Conservation (phyloP, 2,888 invertebrate genomes). For the Rugalucina vietnamica region DNA sequence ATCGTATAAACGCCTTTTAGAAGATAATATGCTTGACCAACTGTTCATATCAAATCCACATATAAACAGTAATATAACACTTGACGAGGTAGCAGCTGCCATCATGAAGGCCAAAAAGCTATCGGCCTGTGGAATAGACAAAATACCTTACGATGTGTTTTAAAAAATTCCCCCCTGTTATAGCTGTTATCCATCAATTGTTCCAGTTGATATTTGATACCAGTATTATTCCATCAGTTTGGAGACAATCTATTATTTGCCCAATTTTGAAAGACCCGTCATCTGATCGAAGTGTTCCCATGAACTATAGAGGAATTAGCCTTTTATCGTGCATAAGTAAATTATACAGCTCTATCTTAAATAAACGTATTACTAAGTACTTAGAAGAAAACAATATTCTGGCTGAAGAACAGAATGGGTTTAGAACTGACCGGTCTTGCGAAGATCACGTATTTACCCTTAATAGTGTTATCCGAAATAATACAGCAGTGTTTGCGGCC, state of each 20-base stretch:
- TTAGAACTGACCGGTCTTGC: neutral
- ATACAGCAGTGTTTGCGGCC: too few relatives aligned
- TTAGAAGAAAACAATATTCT: neutral
- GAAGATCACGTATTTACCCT: conserved; percentile 1
- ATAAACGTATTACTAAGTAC: neutral
- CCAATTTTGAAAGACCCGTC: conserved; percentile 11
- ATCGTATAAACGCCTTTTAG: neutral
- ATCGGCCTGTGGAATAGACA: neutral
- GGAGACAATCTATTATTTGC: neutral
- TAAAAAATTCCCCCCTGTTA: neutral
- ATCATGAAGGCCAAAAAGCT: neutral
- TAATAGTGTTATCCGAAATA: neutral
- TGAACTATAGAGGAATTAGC: conserved; percentile 10
- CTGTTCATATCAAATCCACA: neutral
- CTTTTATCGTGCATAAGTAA: neutral
- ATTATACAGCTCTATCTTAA: neutral
- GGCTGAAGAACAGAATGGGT: neutral
- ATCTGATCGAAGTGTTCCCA: conserved; percentile 4
- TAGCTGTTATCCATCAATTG: neutral
- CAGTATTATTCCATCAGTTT: neutral
- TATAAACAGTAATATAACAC: neutral
- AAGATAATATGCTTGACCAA: conserved; percentile 18
- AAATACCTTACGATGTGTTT: conserved; percentile 15
- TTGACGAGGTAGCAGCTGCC: neutral
- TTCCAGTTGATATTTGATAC: conserved; percentile 7